phyloP scores from a whole-genome alignment of 1,140 invertebrate genomes.

The Pemphigus obesinymphae region DNA sequence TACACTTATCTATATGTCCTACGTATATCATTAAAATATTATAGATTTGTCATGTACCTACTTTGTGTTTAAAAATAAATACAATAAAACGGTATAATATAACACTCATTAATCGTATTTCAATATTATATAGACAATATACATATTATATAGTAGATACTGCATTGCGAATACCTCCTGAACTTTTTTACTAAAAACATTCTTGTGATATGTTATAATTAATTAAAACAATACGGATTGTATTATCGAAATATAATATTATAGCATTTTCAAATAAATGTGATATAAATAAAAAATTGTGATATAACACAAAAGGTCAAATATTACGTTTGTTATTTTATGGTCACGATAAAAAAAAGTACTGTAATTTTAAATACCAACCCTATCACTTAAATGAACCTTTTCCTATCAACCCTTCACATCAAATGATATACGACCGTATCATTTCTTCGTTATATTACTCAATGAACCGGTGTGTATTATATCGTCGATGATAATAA shows the following conservation, averaged over 20 bases:
- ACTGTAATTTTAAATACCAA: constrained; percentile 24
- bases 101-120: neutral
- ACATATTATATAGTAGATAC: too few species aligned
- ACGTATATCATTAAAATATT: constrained; percentile 4
- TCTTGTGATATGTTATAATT: neutral
- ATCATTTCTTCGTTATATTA: constrained; percentile 41
- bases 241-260: constrained; percentile 26
- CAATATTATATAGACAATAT: neutral
- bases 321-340: constrained; percentile 28
- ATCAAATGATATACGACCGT: constrained; percentile 30
- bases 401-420: constrained; percentile 36
- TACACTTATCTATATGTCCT: too few species aligned
- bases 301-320: constrained; percentile 31
- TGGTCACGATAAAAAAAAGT: constrained; percentile 11
- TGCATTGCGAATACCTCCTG: neutral
- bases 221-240: neutral
- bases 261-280: neutral
- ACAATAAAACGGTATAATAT: neutral
- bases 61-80: neutral
- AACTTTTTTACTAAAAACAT: neutral
- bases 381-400: constrained; percentile 38
- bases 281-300: constrained; percentile 23
- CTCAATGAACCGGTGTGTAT: constrained; percentile 38
- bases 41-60: too few species aligned
- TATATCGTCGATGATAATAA: constrained; percentile 41